A percentile compares a stretch with the other conserved stretches of the same genome.
Evolutionary conservation across 1,140 invertebrate genomes (phyloP).

Genomic region (Anoplophora glabripennis): DNA sequence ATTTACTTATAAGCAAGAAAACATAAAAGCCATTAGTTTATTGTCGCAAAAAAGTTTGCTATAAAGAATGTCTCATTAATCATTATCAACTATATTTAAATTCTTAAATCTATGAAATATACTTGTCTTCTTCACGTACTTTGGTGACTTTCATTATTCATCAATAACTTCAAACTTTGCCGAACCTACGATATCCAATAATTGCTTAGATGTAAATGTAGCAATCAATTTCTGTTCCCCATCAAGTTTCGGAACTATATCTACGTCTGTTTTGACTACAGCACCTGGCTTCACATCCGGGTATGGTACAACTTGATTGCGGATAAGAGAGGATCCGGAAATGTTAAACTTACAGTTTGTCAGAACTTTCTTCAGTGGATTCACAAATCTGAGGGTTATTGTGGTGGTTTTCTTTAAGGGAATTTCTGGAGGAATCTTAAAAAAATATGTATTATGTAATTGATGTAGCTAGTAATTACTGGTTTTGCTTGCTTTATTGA

Average conservation of each 20-base stretch:
- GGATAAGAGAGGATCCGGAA: conserved; percentile 64
- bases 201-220: conserved; percentile 63
- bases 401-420: conserved; percentile 55
- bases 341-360: conserved; percentile 66
- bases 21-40: too few species aligned
- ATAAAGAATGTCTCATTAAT: too few species aligned
- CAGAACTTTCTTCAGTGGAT: conserved; percentile 62
- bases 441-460: not conserved
- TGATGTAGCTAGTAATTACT: not conserved
- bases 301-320: conserved; percentile 55
- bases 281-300: conserved; percentile 55
- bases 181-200: conserved; percentile 65
- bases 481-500: too few species aligned
- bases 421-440: conserved; percentile 58
- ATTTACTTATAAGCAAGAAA: not conserved
- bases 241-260: conserved; percentile 54
- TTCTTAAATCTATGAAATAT: too few species aligned
- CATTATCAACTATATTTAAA: too few species aligned
- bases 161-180: conserved; percentile 41
- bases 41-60: too few species aligned
- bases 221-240: conserved; percentile 60
- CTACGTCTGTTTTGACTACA: conserved; percentile 53
- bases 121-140: too few species aligned
- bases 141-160: conserved; percentile 26
- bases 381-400: conserved; percentile 63